These are phyloP conservation scores for Plectropomus leopardus DNA, from an alignment of 2,113 vertebrate genomes.

Conservation along the genomic window DNA sequence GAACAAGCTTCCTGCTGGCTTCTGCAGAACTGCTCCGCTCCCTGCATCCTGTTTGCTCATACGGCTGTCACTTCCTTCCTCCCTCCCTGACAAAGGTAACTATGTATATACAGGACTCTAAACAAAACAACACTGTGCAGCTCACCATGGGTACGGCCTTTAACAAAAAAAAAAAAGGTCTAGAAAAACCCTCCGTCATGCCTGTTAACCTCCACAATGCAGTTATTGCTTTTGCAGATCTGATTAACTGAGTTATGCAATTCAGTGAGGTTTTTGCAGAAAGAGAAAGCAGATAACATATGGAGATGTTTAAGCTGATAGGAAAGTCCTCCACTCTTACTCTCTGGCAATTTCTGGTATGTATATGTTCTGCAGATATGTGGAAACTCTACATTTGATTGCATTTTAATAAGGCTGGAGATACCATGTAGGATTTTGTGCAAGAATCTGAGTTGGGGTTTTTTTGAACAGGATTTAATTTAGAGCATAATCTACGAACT, in stretches of 20 bases:
- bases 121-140: conserved; percentile 60
- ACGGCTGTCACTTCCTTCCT: conserved; percentile 76
- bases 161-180: neutral
- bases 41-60: conserved; percentile 81
- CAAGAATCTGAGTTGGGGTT: conserved; percentile 13
- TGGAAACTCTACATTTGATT: neutral
- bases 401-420: neutral
- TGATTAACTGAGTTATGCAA: conserved; percentile 6
- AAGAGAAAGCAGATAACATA: conserved; percentile 26
- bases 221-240: conserved; percentile 9
- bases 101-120: conserved; percentile 51
- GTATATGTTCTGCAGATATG: neutral
- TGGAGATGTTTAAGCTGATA: conserved; percentile 38
- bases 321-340: neutral
- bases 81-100: conserved; percentile 56
- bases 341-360: conserved; percentile 4
- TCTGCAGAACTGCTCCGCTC: conserved; percentile 49
- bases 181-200: neutral
- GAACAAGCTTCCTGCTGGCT: conserved; percentile 61
- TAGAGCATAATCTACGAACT: conserved; percentile 8
- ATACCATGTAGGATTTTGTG: neutral
- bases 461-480: neutral
- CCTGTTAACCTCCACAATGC: neutral
- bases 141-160: conserved; percentile 36
- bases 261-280: neutral